Conservation (phyloP, 2,888 invertebrate genomes). For the Diarsia brunnea region DNA sequence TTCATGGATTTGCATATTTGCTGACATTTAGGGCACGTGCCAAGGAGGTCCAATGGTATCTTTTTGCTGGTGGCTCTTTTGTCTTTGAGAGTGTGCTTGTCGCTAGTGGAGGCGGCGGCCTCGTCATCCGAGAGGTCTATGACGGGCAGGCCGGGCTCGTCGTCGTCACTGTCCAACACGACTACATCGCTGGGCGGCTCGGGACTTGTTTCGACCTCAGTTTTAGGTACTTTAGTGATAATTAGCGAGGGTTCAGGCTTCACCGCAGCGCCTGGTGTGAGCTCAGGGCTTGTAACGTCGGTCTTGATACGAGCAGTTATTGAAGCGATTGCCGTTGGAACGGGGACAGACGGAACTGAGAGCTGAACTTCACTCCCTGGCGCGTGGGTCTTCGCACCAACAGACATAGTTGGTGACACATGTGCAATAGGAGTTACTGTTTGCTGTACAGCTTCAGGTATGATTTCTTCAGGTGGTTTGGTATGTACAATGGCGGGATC, state of each 20-base stretch:
- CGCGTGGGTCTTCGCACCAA: too few relatives aligned
- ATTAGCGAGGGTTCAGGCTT: constrained; percentile 3
- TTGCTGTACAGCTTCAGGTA: constrained; percentile 23
- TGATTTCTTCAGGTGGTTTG: constrained; percentile 13
- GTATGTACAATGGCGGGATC: neutral
- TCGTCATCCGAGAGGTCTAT: constrained; percentile 77
- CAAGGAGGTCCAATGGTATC: constrained; percentile 55
- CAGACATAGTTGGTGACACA: neutral
- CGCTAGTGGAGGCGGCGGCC: neutral
- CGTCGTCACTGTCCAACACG: constrained; percentile 86
- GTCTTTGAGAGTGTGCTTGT: neutral
- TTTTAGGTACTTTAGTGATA: constrained; percentile 66
- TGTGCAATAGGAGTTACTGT: neutral
- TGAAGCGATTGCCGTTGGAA: neutral
- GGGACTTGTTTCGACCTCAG: constrained; percentile 65
- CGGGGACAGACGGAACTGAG: too few relatives aligned
- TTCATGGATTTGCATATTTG: constrained; percentile 53
- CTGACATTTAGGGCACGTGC: constrained; percentile 77
- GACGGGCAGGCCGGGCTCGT: constrained; percentile 66
- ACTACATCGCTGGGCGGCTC: constrained; percentile 64
- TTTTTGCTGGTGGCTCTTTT: constrained; percentile 16
- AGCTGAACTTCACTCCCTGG: too few relatives aligned
- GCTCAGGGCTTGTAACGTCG: neutral
- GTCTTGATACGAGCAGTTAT: neutral
- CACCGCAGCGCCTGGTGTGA: constrained; percentile 4